Evolutionary conservation across 2,888 invertebrate species (phyloP).

Genomic region (Drosophila incognita): DNA sequence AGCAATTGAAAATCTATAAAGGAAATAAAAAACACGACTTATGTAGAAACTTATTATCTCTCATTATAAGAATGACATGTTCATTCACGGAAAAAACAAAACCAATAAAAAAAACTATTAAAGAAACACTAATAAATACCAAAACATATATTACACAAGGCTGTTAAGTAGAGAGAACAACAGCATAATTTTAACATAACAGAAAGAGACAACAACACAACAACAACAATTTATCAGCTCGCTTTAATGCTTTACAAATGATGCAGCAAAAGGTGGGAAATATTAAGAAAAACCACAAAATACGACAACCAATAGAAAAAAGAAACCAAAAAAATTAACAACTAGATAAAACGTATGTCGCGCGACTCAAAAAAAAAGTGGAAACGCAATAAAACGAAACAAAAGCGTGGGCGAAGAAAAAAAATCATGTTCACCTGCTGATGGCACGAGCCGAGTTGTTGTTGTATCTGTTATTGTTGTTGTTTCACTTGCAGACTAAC

Average conservation of each 20-base stretch:
- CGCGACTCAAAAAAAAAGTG: conserved; percentile 26
- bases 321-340: conserved; percentile 53
- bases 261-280: conserved; percentile 40
- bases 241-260: conserved; percentile 63
- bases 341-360: conserved; percentile 64
- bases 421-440: conserved; percentile 41
- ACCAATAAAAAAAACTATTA: not conserved
- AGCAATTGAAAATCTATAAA: not conserved
- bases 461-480: no score
- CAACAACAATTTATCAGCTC: conserved; percentile 44
- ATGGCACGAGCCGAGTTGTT: conserved; percentile 58
- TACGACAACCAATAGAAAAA: conserved; percentile 56
- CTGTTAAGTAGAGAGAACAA: conserved; percentile 9
- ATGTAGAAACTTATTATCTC: conserved; percentile 8
- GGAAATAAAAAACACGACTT: not conserved
- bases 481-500: conserved; percentile 45
- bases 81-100: not conserved
- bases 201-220: not conserved
- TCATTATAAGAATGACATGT: not conserved
- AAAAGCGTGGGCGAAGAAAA: conserved; percentile 56
- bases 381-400: conserved; percentile 29
- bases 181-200: conserved; percentile 38
- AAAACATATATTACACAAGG: conserved; percentile 1
- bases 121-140: conserved; percentile 8
- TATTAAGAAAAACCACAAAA: conserved; percentile 18